Evolutionary conservation across 2,113 vertebrate genomes (phyloP).

Genomic region (Sitta europaea): DNA sequence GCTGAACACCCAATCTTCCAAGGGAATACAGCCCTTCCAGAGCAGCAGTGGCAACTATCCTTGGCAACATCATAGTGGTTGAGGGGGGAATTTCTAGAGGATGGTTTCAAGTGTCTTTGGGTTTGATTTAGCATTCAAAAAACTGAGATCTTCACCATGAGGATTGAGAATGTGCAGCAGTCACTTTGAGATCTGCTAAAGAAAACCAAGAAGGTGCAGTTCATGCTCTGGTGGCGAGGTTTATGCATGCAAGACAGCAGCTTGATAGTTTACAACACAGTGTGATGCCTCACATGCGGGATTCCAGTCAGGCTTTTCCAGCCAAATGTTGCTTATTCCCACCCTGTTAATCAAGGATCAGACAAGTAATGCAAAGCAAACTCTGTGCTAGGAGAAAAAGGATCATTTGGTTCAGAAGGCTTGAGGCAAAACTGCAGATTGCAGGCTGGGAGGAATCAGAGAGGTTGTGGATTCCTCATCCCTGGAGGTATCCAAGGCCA

Average conservation of each 20-base stretch:
- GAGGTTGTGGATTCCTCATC: not conserved
- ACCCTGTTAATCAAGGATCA: not conserved
- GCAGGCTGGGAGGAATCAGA: not conserved
- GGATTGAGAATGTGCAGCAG: not conserved
- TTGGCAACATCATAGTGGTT: accelerated
- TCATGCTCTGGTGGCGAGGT: not conserved
- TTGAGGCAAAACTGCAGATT: not conserved
- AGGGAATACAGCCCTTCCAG: not conserved
- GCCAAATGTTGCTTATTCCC: not conserved
- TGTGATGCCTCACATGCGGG: not conserved
- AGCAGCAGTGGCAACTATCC: not conserved
- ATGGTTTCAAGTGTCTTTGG: not conserved
- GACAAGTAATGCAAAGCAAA: not conserved
- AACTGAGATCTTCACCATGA: not conserved
- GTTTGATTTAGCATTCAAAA: not conserved
- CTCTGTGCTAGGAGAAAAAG: not conserved
- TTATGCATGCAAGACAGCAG: not conserved
- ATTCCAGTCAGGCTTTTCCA: not conserved
- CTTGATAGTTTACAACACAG: not conserved
- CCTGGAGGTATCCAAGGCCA: not conserved
- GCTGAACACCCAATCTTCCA: not conserved
- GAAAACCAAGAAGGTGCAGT: not conserved
- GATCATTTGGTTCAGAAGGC: not conserved
- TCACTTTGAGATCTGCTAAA: not conserved
- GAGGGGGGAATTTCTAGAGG: not conserved